Conservation (phyloP, 64 coral and sea anemone species). For the Pocillopora damicornis region DNA sequence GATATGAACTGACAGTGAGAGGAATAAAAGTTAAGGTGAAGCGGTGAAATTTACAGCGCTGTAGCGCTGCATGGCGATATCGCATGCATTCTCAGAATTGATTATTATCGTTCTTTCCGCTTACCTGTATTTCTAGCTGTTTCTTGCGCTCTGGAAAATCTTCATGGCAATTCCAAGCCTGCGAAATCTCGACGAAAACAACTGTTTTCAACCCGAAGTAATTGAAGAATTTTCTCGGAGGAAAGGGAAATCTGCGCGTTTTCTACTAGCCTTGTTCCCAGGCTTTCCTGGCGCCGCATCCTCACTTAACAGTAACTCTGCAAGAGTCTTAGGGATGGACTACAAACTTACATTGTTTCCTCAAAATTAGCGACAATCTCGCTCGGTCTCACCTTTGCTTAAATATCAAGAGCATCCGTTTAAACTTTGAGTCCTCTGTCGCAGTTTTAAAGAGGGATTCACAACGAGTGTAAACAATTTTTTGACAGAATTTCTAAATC, state of each 20-base stretch:
- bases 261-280: constrained; percentile 41
- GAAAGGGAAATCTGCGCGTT: neutral
- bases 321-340: neutral
- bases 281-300: constrained; percentile 3
- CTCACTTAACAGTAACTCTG: neutral
- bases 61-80: neutral
- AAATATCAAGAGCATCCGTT: too few relatives aligned
- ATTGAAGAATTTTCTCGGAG: constrained; percentile 1
- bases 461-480: too few relatives aligned
- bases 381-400: too few relatives aligned
- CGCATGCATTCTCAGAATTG: neutral
- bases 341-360: neutral
- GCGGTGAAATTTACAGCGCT: neutral
- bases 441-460: too few relatives aligned
- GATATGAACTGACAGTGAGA: neutral
- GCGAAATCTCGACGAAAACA: constrained; percentile 18
- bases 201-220: neutral
- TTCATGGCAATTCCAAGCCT: constrained; percentile 10
- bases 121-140: constrained; percentile 34
- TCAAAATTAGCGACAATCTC: neutral
- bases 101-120: constrained; percentile 11
- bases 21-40: neutral
- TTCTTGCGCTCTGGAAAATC: constrained; percentile 36
- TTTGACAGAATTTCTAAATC: too few relatives aligned
- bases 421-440: too few relatives aligned